phyloP scores from a whole-genome alignment of 1,140 invertebrate genomes.

The Drosophila punjabiensis region DNA sequence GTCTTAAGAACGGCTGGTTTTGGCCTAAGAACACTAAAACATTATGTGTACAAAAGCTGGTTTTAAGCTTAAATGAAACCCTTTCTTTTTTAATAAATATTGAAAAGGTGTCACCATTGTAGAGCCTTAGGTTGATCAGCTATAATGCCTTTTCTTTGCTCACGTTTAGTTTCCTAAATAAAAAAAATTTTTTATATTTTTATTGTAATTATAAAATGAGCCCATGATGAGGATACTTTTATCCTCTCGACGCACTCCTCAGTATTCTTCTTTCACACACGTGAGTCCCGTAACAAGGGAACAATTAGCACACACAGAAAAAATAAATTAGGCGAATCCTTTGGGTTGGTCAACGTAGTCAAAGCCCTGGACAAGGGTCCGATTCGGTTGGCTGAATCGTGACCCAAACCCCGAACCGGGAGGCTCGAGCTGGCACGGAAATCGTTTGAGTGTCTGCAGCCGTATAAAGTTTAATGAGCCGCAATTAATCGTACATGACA shows the following conservation, averaged over 20 bases:
- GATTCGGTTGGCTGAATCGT: conserved; percentile 49
- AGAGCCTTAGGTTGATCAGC: too few relatives aligned
- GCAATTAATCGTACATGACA: conserved; percentile 82
- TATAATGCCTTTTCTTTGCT: too few relatives aligned
- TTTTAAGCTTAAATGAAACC: too few relatives aligned
- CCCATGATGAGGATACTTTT: neutral
- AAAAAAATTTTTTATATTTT: too few relatives aligned
- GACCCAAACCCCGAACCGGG: conserved; percentile 8
- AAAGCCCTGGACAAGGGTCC: conserved; percentile 40
- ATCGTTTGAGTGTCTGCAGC: conserved; percentile 68
- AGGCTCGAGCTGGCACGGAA: conserved; percentile 39
- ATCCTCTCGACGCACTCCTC: neutral
- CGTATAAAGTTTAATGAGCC: conserved; percentile 79
- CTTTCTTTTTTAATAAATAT: too few relatives aligned
- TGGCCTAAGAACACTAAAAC: too few relatives aligned
- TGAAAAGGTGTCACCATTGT: too few relatives aligned
- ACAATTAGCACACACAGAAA: conserved; percentile 41
- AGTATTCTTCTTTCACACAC: neutral
- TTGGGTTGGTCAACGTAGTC: conserved; percentile 40
- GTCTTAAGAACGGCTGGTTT: too few relatives aligned
- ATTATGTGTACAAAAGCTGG: too few relatives aligned
- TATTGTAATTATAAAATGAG: neutral
- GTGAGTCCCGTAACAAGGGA: conserved; percentile 27
- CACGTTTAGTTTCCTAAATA: too few relatives aligned
- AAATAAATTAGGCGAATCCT: conserved; percentile 38